A percentile compares a stretch with the other conserved stretches of the same genome.
phyloP scores from a whole-genome alignment of 2,113 vertebrate genomes.

The Carettochelys insculpta region DNA sequence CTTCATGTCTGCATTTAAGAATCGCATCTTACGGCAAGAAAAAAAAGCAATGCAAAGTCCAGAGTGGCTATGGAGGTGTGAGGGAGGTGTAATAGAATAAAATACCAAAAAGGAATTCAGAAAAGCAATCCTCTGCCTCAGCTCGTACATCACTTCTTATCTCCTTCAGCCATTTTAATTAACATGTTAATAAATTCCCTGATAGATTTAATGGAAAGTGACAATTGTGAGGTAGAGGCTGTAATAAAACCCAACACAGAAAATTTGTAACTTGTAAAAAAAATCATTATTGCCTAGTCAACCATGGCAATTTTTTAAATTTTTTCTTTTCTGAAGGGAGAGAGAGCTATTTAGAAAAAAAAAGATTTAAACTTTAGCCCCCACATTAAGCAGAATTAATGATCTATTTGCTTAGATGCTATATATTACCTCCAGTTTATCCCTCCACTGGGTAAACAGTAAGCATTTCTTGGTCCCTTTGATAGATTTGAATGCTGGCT shows the following conservation, averaged over 20 bases:
- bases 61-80: background rate
- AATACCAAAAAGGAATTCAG: conserved; percentile 20
- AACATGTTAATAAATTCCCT: conserved; percentile 81
- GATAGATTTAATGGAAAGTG: conserved; percentile 76
- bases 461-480: conserved; percentile 83
- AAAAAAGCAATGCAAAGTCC: conserved; percentile 50
- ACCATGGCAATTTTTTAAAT: background rate
- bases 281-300: conserved; percentile 51
- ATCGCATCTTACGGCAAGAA: conserved; percentile 34
- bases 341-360: conserved; percentile 58
- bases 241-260: conserved; percentile 68
- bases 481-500: conserved; percentile 89
- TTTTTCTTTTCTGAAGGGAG: conserved; percentile 22
- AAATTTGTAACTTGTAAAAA: conserved; percentile 66
- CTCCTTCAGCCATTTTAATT: conserved; percentile 79
- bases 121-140: conserved; percentile 48
- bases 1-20: conserved; percentile 52
- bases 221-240: conserved; percentile 67
- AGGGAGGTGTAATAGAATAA: conserved; percentile 43
- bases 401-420: conserved; percentile 85
- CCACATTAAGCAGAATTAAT: conserved; percentile 88
- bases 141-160: conserved; percentile 63
- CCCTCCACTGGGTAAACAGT: conserved; percentile 80
- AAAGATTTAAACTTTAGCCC: conserved; percentile 79
- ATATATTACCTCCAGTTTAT: conserved; percentile 89